A percentile compares a stretch with the other conserved stretches of the same genome.
Conservation (phyloP, 2,888 invertebrate species). For the Platycheirus rosarum region DNA sequence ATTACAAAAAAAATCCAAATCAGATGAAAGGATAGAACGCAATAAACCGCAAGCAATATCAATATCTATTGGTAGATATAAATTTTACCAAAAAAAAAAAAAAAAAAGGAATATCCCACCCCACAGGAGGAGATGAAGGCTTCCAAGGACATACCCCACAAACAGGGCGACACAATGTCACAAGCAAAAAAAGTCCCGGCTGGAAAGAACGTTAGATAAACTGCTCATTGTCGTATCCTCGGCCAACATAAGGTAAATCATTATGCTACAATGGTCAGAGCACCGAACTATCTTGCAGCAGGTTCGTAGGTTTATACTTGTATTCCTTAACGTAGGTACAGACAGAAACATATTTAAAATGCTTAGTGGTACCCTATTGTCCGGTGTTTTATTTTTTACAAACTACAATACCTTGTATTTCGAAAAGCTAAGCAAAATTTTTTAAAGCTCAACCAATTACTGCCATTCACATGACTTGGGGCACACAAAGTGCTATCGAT, state of each 20-base stretch:
- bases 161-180: slow-evolving; percentile 17
- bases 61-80: slow-evolving; percentile 72
- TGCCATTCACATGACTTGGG: slow-evolving; percentile 56
- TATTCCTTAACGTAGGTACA: slow-evolving; percentile 26
- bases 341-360: slow-evolving; percentile 55
- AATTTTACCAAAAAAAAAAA: slow-evolving; percentile 56
- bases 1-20: slow-evolving; percentile 61
- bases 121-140: slow-evolving; percentile 26
- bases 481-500: slow-evolving; percentile 64
- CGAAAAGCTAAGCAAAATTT: slow-evolving; percentile 71
- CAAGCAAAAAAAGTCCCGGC: slow-evolving; percentile 30
- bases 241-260: slow-evolving; percentile 67
- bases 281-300: slow-evolving; percentile 59
- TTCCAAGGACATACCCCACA: slow-evolving; percentile 23
- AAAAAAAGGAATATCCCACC: slow-evolving; percentile 45
- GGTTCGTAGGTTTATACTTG: slow-evolving; percentile 36
- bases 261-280: slow-evolving; percentile 65
- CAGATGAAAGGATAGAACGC: slow-evolving; percentile 71
- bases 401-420: slow-evolving; percentile 58
- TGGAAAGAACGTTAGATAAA: slow-evolving; percentile 46
- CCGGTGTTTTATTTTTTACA: slow-evolving; percentile 53
- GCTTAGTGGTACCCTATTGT: slow-evolving; percentile 63
- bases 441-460: slow-evolving; percentile 71
- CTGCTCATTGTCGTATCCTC: slow-evolving; percentile 51
- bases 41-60: slow-evolving; percentile 73